Conservation (phyloP, 1,140 invertebrate genomes). For the Scaptomyza hsui region DNA sequence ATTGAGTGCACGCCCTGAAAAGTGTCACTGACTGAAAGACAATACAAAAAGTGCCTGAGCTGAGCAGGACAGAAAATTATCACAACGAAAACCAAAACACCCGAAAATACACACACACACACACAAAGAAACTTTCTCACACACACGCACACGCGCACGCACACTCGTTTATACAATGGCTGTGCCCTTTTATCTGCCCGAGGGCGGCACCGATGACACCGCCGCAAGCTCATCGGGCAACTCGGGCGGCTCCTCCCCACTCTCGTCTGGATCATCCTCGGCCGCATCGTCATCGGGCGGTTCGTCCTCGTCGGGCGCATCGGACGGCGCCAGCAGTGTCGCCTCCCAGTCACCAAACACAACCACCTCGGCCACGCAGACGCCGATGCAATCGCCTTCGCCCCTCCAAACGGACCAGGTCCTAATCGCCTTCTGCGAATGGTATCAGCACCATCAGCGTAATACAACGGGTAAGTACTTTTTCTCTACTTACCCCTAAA, state of each 20-base stretch:
- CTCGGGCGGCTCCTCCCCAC: constrained; percentile 58
- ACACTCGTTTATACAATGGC: constrained; percentile 67
- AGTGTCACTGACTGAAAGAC: constrained; percentile 30
- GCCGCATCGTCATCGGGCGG: constrained; percentile 54
- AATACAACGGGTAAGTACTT: constrained; percentile 30
- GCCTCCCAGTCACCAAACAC: constrained; percentile 78
- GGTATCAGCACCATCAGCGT: constrained; percentile 52
- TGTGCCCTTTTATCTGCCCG: constrained; percentile 83
- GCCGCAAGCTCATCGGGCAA: constrained; percentile 67
- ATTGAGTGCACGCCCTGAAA: constrained; percentile 66
- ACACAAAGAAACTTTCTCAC: constrained; percentile 2
- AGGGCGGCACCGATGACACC: constrained; percentile 75
- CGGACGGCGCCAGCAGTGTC: constrained; percentile 75
- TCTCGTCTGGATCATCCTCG: constrained; percentile 49
- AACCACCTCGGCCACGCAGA: constrained; percentile 83
- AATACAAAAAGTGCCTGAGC: constrained; percentile 27
- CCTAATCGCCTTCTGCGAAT: constrained; percentile 77
- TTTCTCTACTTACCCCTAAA: constrained; percentile 29
- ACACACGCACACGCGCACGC: constrained; percentile 8
- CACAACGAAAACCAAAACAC: constrained; percentile 32
- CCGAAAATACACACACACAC: constrained; percentile 36
- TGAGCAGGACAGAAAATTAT: constrained; percentile 38
- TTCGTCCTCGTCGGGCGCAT: constrained; percentile 63
- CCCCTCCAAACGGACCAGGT: constrained; percentile 67
- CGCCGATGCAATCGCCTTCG: constrained; percentile 80